A percentile compares a stretch with the other conserved stretches of the same genome.
Conservation (phyloP, 2,797 vertebrate genomes). For the Podarcis siculus region DNA sequence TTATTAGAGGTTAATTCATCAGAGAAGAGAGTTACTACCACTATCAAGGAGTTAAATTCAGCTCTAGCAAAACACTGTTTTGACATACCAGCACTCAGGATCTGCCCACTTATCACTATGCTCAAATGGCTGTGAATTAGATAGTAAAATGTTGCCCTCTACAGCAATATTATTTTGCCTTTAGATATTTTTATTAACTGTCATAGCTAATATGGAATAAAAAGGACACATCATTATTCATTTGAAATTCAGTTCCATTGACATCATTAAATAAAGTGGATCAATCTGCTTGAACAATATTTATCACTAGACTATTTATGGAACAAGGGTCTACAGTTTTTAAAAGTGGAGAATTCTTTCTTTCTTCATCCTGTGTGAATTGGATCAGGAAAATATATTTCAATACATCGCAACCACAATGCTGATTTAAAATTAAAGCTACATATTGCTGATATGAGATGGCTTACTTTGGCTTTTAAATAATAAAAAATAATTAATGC, state of each 20-base stretch:
- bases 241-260: conserved; percentile 48
- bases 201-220: conserved; percentile 32
- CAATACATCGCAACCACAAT: background rate
- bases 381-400: background rate
- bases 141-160: conserved; percentile 9
- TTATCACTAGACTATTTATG: background rate
- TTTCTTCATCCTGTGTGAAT: background rate
- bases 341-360: conserved; percentile 21
- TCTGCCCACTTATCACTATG: background rate
- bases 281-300: background rate
- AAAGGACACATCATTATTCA: conserved; percentile 56
- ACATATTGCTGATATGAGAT: background rate
- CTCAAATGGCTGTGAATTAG: background rate
- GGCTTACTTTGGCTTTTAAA: background rate
- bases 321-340: fast-evolving
- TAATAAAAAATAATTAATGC: conserved; percentile 37
- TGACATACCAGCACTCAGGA: conserved; percentile 7
- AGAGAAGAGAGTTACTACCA: background rate
- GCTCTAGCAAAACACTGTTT: background rate
- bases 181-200: conserved; percentile 29
- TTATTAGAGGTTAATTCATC: too few species aligned
- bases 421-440: background rate
- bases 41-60: background rate
- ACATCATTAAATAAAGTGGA: conserved; percentile 51
- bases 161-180: background rate